phyloP scores from a whole-genome alignment of 2,113 vertebrate species.

The Hassar affinis region DNA sequence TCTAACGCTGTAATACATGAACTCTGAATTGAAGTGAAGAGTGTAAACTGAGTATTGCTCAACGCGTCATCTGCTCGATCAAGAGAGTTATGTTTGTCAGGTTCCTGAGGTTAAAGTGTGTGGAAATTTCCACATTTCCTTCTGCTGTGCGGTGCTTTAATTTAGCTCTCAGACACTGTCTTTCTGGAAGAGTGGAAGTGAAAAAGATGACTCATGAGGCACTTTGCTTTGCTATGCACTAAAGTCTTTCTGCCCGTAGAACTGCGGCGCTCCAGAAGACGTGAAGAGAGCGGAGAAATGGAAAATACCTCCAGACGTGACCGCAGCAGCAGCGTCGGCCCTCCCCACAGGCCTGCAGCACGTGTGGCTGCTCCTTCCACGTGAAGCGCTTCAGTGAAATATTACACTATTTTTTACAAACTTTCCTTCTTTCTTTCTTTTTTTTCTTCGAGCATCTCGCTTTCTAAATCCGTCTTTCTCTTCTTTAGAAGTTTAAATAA shows the following conservation, averaged over 20 bases:
- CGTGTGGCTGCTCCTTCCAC: neutral
- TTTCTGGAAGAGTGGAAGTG: slow-evolving; percentile 48
- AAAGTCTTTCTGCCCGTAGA: slow-evolving; percentile 46
- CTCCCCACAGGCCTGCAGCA: neutral
- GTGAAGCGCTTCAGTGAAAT: neutral
- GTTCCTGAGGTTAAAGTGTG: slow-evolving; percentile 20
- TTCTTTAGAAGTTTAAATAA: neutral
- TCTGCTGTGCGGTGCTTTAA: slow-evolving; percentile 14
- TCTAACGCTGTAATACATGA: neutral
- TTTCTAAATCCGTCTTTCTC: neutral
- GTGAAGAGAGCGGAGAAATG: neutral
- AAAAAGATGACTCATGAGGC: slow-evolving; percentile 45
- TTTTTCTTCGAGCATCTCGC: too few relatives aligned
- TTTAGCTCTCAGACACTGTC: slow-evolving; percentile 40
- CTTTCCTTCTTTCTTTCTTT: neutral
- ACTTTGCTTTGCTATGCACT: slow-evolving; percentile 51
- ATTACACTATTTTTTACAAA: neutral
- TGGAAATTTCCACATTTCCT: slow-evolving; percentile 37
- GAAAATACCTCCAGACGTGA: neutral
- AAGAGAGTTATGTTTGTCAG: slow-evolving; percentile 3
- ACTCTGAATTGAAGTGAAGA: neutral
- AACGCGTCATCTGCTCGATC: neutral
- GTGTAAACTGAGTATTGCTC: neutral
- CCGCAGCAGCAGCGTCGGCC: neutral
- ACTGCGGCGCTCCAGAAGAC: slow-evolving; percentile 30